phyloP scores from a whole-genome alignment of 2,113 vertebrate species.

The Mesitornis unicolor region DNA sequence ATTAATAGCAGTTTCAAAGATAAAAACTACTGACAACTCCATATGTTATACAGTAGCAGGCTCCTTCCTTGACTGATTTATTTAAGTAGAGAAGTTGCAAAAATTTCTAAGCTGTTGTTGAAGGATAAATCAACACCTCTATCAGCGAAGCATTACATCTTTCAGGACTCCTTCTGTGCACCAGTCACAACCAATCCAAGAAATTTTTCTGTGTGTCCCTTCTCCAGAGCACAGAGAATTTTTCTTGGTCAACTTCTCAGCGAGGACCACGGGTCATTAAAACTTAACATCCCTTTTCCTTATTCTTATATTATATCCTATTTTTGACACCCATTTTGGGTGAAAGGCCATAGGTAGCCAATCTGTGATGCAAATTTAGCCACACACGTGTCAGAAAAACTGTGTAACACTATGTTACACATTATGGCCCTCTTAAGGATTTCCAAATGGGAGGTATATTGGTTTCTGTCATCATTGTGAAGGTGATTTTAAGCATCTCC shows the following conservation, averaged over 20 bases:
- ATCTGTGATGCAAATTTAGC: background rate
- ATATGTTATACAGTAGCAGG: background rate
- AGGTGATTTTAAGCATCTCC: background rate
- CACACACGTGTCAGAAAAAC: background rate
- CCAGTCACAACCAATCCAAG: background rate
- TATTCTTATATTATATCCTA: background rate
- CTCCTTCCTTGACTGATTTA: background rate
- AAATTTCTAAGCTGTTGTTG: background rate
- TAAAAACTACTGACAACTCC: background rate
- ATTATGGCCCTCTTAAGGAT: background rate
- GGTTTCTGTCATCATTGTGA: background rate
- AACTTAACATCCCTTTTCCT: background rate
- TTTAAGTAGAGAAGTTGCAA: slow-evolving; percentile 1
- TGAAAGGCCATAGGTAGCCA: background rate
- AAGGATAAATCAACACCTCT: background rate
- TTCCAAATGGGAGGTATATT: background rate
- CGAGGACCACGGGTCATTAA: background rate
- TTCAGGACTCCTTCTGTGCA: background rate
- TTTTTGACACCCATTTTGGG: background rate
- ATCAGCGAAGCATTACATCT: background rate
- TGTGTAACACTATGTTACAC: background rate
- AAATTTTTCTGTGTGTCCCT: background rate
- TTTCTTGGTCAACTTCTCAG: background rate
- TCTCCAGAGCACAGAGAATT: background rate
- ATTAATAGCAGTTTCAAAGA: background rate